Conservation (phyloP, 2,113 vertebrate species). For the Gulo gulo region DNA sequence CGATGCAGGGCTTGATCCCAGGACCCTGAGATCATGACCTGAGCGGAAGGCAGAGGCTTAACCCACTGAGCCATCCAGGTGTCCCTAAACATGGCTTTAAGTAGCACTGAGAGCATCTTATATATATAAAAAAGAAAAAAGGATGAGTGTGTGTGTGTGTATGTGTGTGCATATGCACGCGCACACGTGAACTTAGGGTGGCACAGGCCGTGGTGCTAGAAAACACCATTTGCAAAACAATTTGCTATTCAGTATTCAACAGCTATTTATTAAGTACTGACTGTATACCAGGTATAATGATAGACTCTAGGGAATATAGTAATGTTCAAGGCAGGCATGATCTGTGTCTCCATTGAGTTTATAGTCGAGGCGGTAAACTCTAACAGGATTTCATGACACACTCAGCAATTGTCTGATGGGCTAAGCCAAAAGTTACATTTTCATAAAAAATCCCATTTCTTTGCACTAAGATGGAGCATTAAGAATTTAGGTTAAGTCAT, state of each 20-base stretch:
- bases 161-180: rapidly evolving
- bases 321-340: background rate
- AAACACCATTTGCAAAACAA: background rate
- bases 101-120: background rate
- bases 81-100: background rate
- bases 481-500: constrained; percentile 57
- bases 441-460: constrained; percentile 48
- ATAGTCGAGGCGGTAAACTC: background rate
- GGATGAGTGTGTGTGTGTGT: rapidly evolving
- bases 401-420: background rate
- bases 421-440: constrained; percentile 59
- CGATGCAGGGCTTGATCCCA: no score
- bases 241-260: background rate
- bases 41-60: no score
- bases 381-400: background rate
- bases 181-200: background rate
- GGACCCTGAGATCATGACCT: no score
- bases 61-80: no score
- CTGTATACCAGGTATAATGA: background rate
- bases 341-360: background rate
- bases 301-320: background rate
- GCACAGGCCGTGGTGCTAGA: background rate
- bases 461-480: constrained; percentile 25
- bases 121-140: background rate
- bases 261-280: constrained; percentile 5